These are phyloP conservation scores for Aporrectodea caliginosa DNA, from an alignment of 1,140 invertebrate species.

Conservation along the genomic window DNA sequence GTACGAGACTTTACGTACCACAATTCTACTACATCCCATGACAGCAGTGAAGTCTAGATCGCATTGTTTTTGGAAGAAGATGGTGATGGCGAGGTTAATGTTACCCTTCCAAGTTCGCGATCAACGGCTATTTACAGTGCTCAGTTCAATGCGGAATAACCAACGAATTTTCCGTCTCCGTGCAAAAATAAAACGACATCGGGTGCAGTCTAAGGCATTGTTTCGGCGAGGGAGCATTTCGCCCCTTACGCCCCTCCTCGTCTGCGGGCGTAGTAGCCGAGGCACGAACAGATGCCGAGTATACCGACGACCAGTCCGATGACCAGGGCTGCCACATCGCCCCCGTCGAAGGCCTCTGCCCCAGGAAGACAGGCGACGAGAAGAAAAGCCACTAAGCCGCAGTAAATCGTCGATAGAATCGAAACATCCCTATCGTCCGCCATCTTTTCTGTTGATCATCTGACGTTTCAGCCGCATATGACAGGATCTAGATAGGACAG, in stretches of 20 bases:
- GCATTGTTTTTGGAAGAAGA: too few species aligned
- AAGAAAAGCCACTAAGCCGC: slow-evolving; percentile 17
- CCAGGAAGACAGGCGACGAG: slow-evolving; percentile 45
- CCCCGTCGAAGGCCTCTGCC: slow-evolving; percentile 65
- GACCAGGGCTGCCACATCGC: slow-evolving; percentile 69
- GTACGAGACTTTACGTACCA: too few species aligned
- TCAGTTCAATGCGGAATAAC: too few species aligned
- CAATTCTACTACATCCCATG: too few species aligned
- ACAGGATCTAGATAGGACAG: background rate
- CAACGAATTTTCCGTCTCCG: too few species aligned
- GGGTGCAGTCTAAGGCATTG: background rate
- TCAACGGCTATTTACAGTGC: too few species aligned
- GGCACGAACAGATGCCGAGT: slow-evolving; percentile 68
- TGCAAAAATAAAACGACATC: too few species aligned
- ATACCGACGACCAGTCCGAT: slow-evolving; percentile 66
- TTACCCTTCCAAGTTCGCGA: too few species aligned
- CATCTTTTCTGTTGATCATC: background rate
- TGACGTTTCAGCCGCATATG: background rate
- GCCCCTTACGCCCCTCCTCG: slow-evolving; percentile 46
- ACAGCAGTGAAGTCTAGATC: too few species aligned
- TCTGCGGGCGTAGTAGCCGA: slow-evolving; percentile 70
- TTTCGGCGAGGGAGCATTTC: background rate
- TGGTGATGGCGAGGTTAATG: too few species aligned
- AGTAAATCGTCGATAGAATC: background rate
- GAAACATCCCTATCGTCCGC: background rate